Base-by-base conservation (phyloP, 2,888 invertebrate genomes). In the Tachina grossa region DNA sequence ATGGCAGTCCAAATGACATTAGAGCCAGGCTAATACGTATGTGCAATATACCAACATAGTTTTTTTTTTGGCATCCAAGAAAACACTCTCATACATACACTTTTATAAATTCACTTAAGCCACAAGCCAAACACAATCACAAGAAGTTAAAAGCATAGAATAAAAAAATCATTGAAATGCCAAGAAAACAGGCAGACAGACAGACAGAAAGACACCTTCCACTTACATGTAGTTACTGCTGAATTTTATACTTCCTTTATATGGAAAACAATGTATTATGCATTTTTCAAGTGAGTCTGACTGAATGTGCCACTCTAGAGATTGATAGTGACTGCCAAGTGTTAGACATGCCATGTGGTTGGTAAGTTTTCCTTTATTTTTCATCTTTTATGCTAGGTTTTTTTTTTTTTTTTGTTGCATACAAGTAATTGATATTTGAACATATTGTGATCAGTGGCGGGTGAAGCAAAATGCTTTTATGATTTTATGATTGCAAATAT, bases 291-390 rank as follows among this genome's bases (percentile, higher is more conserved):
- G 39, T 71, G 22, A 11, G 57, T 75, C 19, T 61, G 41, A 61
- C 16, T 47, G 75, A 16, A 10, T 69, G 65, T 85, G 69, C 55
- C 49, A 66, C 71, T 63, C 66, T 45, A 68, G 75, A 85, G 83
- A 85, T 85, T 85, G 85, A 85, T 85, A 83, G 79, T 83, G 71
- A 71, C 75, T 85, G 85, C 79, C 85, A 85, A 83, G 79, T 83
- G 76, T 83, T 79, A 85, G 83, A 85, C 83, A 80, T 83, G 53
- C 66, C 79, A 79, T 83, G 66, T 80, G 83, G 79, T 82, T 72
- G 78, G 57, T 61, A 45, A 77, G 31, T 65, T 61, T 65, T 55
- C 1, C 19, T 61, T 69, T 69, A 59, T 14, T 68, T 19, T 74
- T 63, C 1, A 31, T 0, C 6, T 31, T 6, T 6, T 0, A 31